Evolutionary conservation across 2,113 vertebrate species (phyloP), one percentile per base, ranked within the genome.

Genomic region (Rhinichthys klamathensis): DNA sequence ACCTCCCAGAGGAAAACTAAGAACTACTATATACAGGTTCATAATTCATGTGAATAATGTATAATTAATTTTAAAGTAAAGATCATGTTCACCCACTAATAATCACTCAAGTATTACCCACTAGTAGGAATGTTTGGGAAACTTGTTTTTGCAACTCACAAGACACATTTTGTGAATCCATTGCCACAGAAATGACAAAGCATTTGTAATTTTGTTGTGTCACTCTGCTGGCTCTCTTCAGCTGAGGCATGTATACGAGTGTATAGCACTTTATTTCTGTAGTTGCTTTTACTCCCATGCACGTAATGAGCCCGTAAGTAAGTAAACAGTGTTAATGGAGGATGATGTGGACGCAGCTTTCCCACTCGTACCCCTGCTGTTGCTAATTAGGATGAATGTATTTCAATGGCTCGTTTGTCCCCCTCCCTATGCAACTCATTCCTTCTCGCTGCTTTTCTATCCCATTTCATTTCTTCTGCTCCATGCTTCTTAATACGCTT

Each of bases 351-450:
- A 88, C 85, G 89, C 90, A 87, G 84, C 87, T 92, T 91, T 49
- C 91, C 85, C 90, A 87, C 90, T 90, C 81, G 86, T 89, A 92
- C 91, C 92, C 92, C 92, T 90, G 91, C 91, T 91, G 92, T 90
- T 88, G 92, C 91, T 94, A 94, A 94, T 94, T 95, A 93, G 93
- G 91, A 93, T 91, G 91, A 94, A 94, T 92, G 90, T 91, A 92
- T 92, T 89, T 92, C 91, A 91, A 94, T 87, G 93, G 92, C 92
- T 93, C 92, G 92, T 93, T 94, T 93, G 89, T 46, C 83, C 67
- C 85, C 67, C 51, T 49, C 44, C 87, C 72, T 83, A 75, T 63
- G 49, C 78, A 69, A 67, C 75, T 79, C 60, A 56, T 75, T 79
- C 80, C 88, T 82, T 80, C 67, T 54, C 72, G 70, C 86, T 86